These are phyloP conservation scores for Papilio machaon DNA, from an alignment of 1,140 invertebrate species.

Conservation along the genomic window DNA sequence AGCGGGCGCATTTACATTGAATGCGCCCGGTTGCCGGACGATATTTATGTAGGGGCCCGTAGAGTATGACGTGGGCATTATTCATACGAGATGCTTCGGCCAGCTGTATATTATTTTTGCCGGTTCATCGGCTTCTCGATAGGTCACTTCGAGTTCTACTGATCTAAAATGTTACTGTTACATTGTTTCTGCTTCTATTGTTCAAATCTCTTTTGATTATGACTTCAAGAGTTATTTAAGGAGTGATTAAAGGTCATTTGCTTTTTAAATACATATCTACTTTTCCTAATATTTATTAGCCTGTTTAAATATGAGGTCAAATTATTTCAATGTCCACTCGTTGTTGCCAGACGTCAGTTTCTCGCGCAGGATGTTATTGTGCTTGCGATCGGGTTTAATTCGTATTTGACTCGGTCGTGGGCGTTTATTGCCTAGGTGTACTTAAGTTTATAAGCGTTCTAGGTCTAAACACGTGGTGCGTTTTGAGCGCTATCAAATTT, in stretches of 20 bases:
- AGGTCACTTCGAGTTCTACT: conserved; percentile 26
- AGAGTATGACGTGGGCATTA: conserved; percentile 77
- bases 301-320: neutral
- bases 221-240: neutral
- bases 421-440: conserved; percentile 42
- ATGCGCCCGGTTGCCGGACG: conserved; percentile 71
- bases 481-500: conserved; percentile 69
- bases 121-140: conserved; percentile 69
- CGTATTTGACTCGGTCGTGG: conserved; percentile 24
- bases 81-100: conserved; percentile 73
- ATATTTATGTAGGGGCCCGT: conserved; percentile 77
- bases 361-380: conserved; percentile 30
- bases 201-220: conserved; percentile 5
- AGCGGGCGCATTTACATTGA: conserved; percentile 79
- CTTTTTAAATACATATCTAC: too few relatives aligned
- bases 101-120: conserved; percentile 76
- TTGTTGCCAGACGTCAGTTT: neutral
- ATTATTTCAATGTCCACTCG: neutral
- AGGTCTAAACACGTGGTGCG: conserved; percentile 40
- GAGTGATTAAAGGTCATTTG: too few relatives aligned
- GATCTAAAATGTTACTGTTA: conserved; percentile 34
- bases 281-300: too few relatives aligned
- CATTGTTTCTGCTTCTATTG: conserved; percentile 13
- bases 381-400: conserved; percentile 19
- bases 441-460: conserved; percentile 42